Base-by-base conservation (phyloP, 2,113 vertebrate genomes). In the Diglossa brunneiventris region DNA sequence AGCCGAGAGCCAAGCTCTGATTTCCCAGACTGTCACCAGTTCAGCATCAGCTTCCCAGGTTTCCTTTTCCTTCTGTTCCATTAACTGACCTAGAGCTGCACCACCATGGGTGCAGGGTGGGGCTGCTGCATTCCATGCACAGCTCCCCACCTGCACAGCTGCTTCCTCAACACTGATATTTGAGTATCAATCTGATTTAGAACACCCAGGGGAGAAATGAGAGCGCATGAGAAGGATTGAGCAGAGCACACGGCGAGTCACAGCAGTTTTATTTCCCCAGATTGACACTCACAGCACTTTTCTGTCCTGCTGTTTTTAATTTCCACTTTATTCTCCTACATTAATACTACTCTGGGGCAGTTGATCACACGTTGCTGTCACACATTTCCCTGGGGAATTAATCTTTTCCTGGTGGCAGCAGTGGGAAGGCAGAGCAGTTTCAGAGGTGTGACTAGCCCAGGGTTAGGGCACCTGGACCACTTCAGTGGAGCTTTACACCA, bases 171-270 rank as follows among this genome's bases (percentile, higher is more conserved):
- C 56, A 23, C 37, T 0, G 0, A 9, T 2, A 7, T 37, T 50
- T 8, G 28, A 28, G 15, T 3, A 31, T 13, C 26, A 27, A 1
- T 17, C 56, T 61, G 83, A 82, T 88, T 92, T 56, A 46, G 14
- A 28, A 9, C 59, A 13, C 59, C 2, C 3, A 13, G 44, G 55
- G 73, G 78, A 90, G 68, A 46, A 64, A 73, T 23, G 6, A 5
- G 59, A 37, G 59, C 0, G 2, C 0, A 4, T 2, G 1, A 2
- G 41, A 63, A 76, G 68, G 39, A 33, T 26, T 4, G 4, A 63
- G 2, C 7, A 1, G 56, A 0, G 2, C 26, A 1, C 8, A 0
- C 1, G 4, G 58, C 4, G 13, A 55, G 37, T 11, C 14, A 5
- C n/a, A 76, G 81, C 3, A 3, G 37, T 66, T 93, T 87, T 15